Evolutionary conservation across 2,113 vertebrate genomes (phyloP), one percentile per base, ranked within the genome.

Genomic region (Leptobrachium leishanense): DNA sequence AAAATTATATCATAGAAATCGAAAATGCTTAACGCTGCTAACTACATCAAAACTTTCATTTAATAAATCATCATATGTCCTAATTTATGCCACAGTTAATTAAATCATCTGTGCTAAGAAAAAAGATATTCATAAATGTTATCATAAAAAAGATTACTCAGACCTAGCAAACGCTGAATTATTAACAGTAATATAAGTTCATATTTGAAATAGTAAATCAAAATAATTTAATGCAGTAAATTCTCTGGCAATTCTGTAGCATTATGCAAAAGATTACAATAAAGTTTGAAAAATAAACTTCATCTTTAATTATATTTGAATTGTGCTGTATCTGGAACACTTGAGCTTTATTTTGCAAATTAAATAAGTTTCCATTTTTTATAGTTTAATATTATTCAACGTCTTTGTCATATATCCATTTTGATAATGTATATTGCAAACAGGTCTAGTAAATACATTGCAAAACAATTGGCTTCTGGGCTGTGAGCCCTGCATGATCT

Each of bases 21-120:
- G 44, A 74, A 41, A 62, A 59, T 42, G 39, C 57, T 62, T 7
- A 42, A 59, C 31, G 40, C 42, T 54, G 41, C 9, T 11, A 74
- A 74, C 57, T 63, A 8, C 15, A 10, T 63, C 59, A 46, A 42
- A 44, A 57, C 57, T 43, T n/a, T 63, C 55, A 31, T 74, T 63
- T 74, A 63, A 74, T 20, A 74, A 44, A 74, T 74, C 41, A 43
- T 39, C 55, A 74, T 62, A 74, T 39, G 10, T 31, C 55, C 42
- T 43, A 13, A 43, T 63, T 55, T 74, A 43, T 15, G 72, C 40
- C 42, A 46, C 41, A 46, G 72, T 44, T 44, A 10, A n/a, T 7
- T 74, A 74, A 43, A 63, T 63, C 63, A 74, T 74, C 57, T 42
- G 20, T 63, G 55, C 43, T 74, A 63, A 62, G 42, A 44, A n/a